Percentiles rank a stretch among this genome's conserved stretches.
phyloP scores from a whole-genome alignment of 2,888 invertebrate genomes.

The Polymixis lichenea region DNA sequence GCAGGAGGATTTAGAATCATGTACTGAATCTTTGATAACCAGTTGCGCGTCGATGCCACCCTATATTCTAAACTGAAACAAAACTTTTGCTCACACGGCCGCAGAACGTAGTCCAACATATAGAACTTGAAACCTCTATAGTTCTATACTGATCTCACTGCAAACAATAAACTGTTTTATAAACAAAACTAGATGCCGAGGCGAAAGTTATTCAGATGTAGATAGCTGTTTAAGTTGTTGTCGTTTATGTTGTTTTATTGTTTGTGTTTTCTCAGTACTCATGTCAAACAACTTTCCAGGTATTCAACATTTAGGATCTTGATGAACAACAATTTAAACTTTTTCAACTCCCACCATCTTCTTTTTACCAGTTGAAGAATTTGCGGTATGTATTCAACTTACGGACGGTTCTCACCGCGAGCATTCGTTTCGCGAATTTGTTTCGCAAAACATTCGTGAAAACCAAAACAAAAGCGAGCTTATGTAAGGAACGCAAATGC shows the following conservation, averaged over 20 bases:
- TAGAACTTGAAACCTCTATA: background rate
- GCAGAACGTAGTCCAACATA: slow-evolving; percentile 6
- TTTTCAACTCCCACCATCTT: background rate
- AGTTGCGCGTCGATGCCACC: too few relatives aligned
- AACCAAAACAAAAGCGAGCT: too few relatives aligned
- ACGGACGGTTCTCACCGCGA: background rate
- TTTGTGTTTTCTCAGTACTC: background rate
- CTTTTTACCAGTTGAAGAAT: background rate
- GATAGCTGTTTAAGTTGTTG: background rate
- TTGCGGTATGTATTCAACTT: background rate
- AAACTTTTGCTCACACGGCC: slow-evolving; percentile 11
- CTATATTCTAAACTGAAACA: background rate
- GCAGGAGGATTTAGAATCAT: too few relatives aligned
- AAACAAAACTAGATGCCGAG: slow-evolving; percentile 59
- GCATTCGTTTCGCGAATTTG: background rate
- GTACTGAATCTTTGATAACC: too few relatives aligned
- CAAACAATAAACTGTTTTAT: slow-evolving; percentile 59
- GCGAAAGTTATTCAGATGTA: background rate
- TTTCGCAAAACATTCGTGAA: background rate
- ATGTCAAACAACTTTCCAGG: background rate
- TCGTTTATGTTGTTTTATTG: too few relatives aligned
- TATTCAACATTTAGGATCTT: background rate
- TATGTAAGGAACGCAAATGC: too few relatives aligned
- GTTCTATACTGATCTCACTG: slow-evolving; percentile 9
- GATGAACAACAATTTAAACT: background rate